Conservation (phyloP, 2,888 invertebrate genomes). For the Dugesia japonica region DNA sequence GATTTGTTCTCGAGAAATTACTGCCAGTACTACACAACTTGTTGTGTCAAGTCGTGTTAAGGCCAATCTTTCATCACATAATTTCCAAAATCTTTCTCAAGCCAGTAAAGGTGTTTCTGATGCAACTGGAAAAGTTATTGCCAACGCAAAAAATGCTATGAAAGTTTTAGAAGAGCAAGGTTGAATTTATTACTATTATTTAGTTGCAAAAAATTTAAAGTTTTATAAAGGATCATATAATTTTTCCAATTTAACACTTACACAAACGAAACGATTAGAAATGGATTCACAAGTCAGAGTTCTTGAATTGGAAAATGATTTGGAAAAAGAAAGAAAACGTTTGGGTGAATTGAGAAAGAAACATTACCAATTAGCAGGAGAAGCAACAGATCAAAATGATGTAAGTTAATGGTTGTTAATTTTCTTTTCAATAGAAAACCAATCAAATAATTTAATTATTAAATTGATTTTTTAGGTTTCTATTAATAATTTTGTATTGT, state of each 20-base stretch:
- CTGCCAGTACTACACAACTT: conserved; percentile 83
- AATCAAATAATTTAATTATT: too few relatives aligned
- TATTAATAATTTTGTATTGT: too few relatives aligned
- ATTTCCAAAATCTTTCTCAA: conserved; percentile 62
- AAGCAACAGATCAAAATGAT: conserved; percentile 37
- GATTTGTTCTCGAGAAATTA: conserved; percentile 87
- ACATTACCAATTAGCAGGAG: conserved; percentile 66
- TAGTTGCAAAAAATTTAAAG: not conserved
- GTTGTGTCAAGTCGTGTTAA: conserved; percentile 87
- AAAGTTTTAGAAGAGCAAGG: conserved; percentile 54
- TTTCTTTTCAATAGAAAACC: too few relatives aligned
- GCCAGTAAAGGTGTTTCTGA: conserved; percentile 76
- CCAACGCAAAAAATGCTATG: conserved; percentile 73
- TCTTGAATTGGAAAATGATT: conserved; percentile 71
- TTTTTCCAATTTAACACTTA: conserved; percentile 69
- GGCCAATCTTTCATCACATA: conserved; percentile 66
- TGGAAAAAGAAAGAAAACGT: conserved; percentile 69
- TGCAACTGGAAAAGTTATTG: conserved; percentile 77
- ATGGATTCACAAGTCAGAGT: conserved; percentile 82
- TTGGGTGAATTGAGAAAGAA: conserved; percentile 71
- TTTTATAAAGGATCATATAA: conserved; percentile 44
- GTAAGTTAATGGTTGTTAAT: too few relatives aligned
- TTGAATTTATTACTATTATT: not conserved
- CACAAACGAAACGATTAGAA: conserved; percentile 81
- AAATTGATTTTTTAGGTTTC: too few relatives aligned